Conservation (phyloP, 2,888 invertebrate species). For the Adelphocoris suturalis region DNA sequence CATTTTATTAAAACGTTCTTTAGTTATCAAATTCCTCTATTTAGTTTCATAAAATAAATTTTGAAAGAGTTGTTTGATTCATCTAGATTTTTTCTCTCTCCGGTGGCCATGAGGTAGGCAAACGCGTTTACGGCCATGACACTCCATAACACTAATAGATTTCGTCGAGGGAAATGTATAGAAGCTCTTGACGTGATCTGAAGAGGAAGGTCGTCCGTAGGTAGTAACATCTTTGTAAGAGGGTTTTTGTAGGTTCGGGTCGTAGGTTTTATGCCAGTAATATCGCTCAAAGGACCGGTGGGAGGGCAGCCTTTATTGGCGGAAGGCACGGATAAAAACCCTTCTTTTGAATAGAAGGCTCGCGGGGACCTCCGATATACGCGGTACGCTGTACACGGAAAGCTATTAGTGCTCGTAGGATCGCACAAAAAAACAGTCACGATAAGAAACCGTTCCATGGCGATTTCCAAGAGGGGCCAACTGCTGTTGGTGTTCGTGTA, state of each 20-base stretch:
- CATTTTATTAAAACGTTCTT: no score
- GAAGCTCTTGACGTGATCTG: not conserved
- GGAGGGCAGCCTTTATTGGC: not conserved
- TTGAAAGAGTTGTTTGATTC: no score
- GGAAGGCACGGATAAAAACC: not conserved
- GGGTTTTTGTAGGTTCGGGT: not conserved
- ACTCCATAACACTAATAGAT: not conserved
- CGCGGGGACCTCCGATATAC: not conserved
- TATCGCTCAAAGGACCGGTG: not conserved
- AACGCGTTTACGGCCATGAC: not conserved
- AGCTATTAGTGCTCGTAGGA: not conserved
- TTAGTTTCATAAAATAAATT: no score
- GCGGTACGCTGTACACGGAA: not conserved
- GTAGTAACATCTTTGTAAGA: not conserved
- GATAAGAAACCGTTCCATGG: constrained; percentile 12
- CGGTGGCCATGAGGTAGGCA: not conserved
- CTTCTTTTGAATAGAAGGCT: not conserved
- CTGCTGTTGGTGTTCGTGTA: not conserved
- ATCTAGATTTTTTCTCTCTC: not conserved
- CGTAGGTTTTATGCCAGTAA: constrained; percentile 7
- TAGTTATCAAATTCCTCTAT: no score
- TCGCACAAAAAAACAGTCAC: not conserved
- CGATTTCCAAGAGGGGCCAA: not conserved
- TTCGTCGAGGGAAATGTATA: not conserved
- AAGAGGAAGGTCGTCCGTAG: not conserved